Evolutionary conservation across 2,113 vertebrate genomes (phyloP).

Genomic region (Heloderma charlesbogerti): DNA sequence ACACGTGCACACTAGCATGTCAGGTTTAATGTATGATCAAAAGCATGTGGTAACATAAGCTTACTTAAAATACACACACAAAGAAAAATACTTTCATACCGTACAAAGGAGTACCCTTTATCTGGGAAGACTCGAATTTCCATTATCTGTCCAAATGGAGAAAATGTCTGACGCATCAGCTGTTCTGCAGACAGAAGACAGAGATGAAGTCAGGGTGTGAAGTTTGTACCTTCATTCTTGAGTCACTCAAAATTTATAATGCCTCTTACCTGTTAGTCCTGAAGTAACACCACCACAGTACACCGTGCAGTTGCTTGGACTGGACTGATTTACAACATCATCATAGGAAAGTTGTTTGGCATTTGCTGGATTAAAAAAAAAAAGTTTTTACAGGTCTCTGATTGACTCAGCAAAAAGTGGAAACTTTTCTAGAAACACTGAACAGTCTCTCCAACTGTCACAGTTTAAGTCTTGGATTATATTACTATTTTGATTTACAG

Average conservation of each 20-base stretch:
- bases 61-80: neutral
- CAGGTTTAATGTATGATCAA: neutral
- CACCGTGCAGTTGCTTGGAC: constrained; percentile 97
- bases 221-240: fast-evolving
- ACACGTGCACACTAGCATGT: neutral
- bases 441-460: neutral
- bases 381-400: neutral
- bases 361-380: constrained; percentile 76
- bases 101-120: constrained; percentile 98
- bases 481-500: neutral
- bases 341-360: constrained; percentile 95
- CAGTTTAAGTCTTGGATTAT: neutral
- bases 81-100: constrained; percentile 75
- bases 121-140: constrained; percentile 97
- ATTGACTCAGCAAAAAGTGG: neutral
- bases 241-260: fast-evolving
- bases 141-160: constrained; percentile 97
- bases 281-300: constrained; percentile 96
- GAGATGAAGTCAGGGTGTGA: fast-evolving
- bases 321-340: constrained; percentile 96
- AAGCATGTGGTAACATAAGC: neutral
- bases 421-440: neutral
- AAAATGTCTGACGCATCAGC: constrained; percentile 99
- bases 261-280: constrained; percentile 88
- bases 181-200: constrained; percentile 83